phyloP scores from a whole-genome alignment of 2,797 vertebrate species.

The Furcifer pardalis region DNA sequence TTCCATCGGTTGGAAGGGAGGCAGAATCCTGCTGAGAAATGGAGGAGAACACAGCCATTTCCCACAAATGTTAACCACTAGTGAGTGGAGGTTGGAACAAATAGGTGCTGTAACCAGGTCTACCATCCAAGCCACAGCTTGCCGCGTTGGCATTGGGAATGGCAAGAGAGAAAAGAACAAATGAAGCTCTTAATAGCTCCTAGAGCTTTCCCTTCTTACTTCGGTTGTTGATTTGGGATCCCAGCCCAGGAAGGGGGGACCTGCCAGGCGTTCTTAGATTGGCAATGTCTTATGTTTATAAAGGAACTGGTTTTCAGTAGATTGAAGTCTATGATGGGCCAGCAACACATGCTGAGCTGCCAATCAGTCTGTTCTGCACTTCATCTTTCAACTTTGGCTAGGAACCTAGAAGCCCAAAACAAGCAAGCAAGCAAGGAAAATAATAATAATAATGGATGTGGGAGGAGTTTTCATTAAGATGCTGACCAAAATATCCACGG shows the following conservation, averaged over 20 bases:
- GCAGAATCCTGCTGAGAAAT: neutral
- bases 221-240: neutral
- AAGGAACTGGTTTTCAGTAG: too few species aligned
- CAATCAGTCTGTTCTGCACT: neutral
- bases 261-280: neutral
- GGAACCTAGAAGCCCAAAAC: neutral
- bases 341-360: neutral
- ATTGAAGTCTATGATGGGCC: too few species aligned
- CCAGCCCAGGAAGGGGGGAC: neutral
- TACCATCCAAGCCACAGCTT: too few species aligned
- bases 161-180: neutral
- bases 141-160: neutral
- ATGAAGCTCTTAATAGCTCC: too few species aligned
- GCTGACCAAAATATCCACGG: too few species aligned
- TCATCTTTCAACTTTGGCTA: neutral
- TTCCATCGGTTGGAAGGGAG: neutral
- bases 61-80: neutral
- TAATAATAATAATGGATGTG: too few species aligned
- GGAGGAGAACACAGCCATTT: neutral
- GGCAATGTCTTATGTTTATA: neutral
- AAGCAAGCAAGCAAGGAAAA: too few species aligned
- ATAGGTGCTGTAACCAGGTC: neutral
- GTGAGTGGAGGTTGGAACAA: too few species aligned
- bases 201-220: neutral
- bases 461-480: too few species aligned